Percentiles rank a stretch among this genome's conserved stretches.
Conservation (phyloP, 92 coral and sea anemone genomes). For the Isaurus tuberculatus region DNA sequence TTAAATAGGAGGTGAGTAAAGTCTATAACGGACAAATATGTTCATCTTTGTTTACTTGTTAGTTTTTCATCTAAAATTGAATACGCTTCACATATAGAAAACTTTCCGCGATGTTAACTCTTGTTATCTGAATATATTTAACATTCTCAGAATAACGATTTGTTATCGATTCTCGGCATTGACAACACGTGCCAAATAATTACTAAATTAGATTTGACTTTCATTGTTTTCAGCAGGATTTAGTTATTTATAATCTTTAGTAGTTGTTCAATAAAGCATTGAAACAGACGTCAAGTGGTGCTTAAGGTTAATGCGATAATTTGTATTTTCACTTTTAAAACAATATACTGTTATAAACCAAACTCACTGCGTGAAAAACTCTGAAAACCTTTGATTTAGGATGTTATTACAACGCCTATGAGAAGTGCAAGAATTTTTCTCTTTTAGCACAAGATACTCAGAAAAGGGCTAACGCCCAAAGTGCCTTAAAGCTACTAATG, state of each 20-base stretch:
- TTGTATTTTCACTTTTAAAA: neutral
- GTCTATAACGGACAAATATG: neutral
- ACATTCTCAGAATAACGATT: too few relatives aligned
- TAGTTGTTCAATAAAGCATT: neutral
- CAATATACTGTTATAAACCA: neutral
- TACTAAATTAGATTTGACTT: neutral
- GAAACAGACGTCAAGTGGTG: conserved; percentile 13
- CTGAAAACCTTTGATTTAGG: too few relatives aligned
- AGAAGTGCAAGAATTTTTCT: too few relatives aligned
- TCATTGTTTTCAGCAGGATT: neutral
- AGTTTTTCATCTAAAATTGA: too few relatives aligned
- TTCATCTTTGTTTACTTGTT: neutral
- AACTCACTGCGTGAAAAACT: too few relatives aligned
- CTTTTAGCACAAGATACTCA: too few relatives aligned
- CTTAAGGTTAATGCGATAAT: neutral
- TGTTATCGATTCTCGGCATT: neutral
- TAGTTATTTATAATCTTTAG: neutral
- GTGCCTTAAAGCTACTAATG: too few relatives aligned
- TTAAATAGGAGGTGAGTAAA: neutral
- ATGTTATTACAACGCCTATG: too few relatives aligned
- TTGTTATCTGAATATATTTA: too few relatives aligned
- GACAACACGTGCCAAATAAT: neutral
- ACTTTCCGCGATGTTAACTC: too few relatives aligned
- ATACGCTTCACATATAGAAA: too few relatives aligned
- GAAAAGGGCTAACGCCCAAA: too few relatives aligned